A percentile compares a stretch with the other conserved stretches of the same genome.
phyloP scores from a whole-genome alignment of 2,888 invertebrate species.

The Cenopis cana region DNA sequence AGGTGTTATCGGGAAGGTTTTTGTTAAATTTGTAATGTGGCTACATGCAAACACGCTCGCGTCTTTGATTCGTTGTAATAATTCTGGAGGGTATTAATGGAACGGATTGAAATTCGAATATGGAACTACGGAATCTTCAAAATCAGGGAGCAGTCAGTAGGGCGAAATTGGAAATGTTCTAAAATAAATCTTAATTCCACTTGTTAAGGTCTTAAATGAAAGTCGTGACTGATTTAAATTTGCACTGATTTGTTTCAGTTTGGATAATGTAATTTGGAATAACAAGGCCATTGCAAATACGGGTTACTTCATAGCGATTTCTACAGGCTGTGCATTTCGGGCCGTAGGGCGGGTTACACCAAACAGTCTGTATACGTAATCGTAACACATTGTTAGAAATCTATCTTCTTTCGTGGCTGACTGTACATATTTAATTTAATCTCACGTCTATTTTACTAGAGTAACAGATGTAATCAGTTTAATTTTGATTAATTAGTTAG shows the following conservation, averaged over 20 bases:
- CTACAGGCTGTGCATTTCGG: neutral
- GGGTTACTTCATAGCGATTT: neutral
- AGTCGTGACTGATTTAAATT: neutral
- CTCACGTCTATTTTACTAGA: neutral
- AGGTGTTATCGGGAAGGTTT: neutral
- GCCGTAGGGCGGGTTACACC: no score
- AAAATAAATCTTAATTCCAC: neutral
- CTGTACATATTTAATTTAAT: slow-evolving; percentile 1
- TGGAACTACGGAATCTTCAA: slow-evolving; percentile 20
- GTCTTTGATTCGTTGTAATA: slow-evolving; percentile 43
- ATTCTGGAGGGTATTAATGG: slow-evolving; percentile 36
- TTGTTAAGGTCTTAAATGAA: neutral
- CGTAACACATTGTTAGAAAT: no score
- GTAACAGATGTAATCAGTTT: slow-evolving; percentile 4
- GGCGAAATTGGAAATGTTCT: no score
- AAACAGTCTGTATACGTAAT: no score
- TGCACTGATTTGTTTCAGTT: neutral
- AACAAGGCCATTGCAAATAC: slow-evolving; percentile 30
- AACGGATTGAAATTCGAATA: slow-evolving; percentile 38
- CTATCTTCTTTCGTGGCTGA: no score
- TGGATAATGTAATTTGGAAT: slow-evolving; percentile 3
- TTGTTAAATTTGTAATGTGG: slow-evolving; percentile 21
- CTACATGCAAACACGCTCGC: slow-evolving; percentile 41
- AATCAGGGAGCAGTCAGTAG: neutral
- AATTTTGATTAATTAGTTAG: slow-evolving; percentile 27